These are phyloP conservation scores for Sebastolobus alascanus DNA, from an alignment of 2,797 vertebrate genomes.

Conservation along the genomic window DNA sequence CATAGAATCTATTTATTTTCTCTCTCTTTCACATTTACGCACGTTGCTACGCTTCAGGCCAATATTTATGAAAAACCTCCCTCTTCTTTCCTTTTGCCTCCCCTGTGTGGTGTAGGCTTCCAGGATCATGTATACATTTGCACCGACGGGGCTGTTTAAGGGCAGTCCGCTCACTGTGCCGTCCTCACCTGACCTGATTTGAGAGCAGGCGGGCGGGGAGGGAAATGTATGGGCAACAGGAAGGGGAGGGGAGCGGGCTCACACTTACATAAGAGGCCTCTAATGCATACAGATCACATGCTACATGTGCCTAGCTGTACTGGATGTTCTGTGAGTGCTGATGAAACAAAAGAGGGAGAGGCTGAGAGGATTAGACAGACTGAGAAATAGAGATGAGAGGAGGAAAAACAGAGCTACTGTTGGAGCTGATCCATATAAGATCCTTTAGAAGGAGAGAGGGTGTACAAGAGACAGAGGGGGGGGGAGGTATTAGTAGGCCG, in stretches of 20 bases:
- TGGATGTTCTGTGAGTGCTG: constrained; percentile 24
- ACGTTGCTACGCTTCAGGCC: constrained; percentile 21
- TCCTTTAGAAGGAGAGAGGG: constrained; percentile 34
- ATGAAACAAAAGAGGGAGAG: constrained; percentile 28
- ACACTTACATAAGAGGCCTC: constrained; percentile 79
- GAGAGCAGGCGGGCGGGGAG: constrained; percentile 44
- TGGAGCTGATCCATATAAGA: constrained; percentile 52
- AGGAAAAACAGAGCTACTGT: constrained; percentile 20
- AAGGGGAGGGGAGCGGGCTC: constrained; percentile 32
- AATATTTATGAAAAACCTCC: constrained; percentile 28
- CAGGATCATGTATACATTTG: constrained; percentile 45
- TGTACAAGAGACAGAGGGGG: constrained; percentile 12
- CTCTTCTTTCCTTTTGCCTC: neutral
- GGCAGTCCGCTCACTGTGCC: constrained; percentile 26
- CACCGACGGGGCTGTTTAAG: constrained; percentile 27
- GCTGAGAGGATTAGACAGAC: constrained; percentile 35
- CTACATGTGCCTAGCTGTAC: constrained; percentile 25
- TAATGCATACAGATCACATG: constrained; percentile 69
- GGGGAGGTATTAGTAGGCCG: constrained; percentile 43
- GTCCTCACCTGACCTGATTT: constrained; percentile 83
- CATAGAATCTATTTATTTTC: constrained; percentile 36
- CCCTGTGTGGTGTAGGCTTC: constrained; percentile 25
- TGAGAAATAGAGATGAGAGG: constrained; percentile 31
- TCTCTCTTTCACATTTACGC: constrained; percentile 3
- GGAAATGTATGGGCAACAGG: constrained; percentile 67